Evolutionary conservation across 2,888 invertebrate species (phyloP), one percentile per base, ranked within the genome.

Genomic region (Yponomeuta plumbellus): DNA sequence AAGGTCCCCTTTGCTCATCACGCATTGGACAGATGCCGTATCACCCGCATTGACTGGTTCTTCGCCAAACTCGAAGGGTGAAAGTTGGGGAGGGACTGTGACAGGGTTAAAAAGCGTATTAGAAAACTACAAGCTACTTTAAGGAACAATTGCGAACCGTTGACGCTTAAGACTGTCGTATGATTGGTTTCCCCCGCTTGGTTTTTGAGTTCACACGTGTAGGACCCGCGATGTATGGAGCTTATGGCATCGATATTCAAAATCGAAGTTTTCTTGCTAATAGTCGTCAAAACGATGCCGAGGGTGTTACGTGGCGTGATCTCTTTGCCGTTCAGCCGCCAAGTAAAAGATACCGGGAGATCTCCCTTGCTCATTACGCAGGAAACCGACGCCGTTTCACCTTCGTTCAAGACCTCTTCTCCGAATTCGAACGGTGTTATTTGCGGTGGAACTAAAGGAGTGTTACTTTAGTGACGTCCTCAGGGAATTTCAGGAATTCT

Each of bases 301-400:
- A 93, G 85, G 69, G 75, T 80, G 74, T 93, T 92, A 70, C 89
- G 92, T 71, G 86, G 88, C 73, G 76, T 81, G 65, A 92, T 86
- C 68, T 85, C 82, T 74, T 88, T 85, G 69, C 89, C 91, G 70
- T 93, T 92, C 73, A 94, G 92, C 62, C 92, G 93, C 97, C 97
- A 97, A 65, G 92, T 93, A 71, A 97, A 95, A 71, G 93, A 93
- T 70, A 97, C 92, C 13, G 97, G 97, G 59, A 94, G 87, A 82
- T 97, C 97, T 39, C 97, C 96, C 81, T 95, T 95, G 78, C 93
- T 94, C 74, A 96, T 95, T 63, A 94, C 93, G 80, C 96, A 96
- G 66, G 93, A 93, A 26, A 94, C 93, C 21, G 95, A 94, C 26
- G 94, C 94, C 74, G 94, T 93, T 77, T 95, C 95, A 70, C 95